Percentiles rank a stretch among this genome's conserved stretches.
Conservation (phyloP, 2,797 vertebrate species). For the Linurgus olivaceus region DNA sequence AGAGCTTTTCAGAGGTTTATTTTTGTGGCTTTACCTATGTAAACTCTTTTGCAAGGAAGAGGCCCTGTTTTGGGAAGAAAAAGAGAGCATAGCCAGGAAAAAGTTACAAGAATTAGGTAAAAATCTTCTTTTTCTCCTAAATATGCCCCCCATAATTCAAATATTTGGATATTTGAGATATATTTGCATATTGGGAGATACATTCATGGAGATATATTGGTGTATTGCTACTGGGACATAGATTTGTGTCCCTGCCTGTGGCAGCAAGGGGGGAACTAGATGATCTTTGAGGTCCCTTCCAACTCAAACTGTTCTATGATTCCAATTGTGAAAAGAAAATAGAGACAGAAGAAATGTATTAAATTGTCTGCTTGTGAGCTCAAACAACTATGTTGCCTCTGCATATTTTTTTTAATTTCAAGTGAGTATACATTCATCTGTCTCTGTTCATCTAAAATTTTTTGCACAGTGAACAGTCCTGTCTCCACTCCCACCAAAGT, state of each 20-base stretch:
- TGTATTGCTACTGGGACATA: not conserved
- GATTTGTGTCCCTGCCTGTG: accelerated
- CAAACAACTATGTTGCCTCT: not conserved
- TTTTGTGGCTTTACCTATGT: not conserved
- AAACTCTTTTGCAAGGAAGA: not conserved
- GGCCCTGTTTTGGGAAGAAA: not conserved
- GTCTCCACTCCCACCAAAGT: not conserved
- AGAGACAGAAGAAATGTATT: not conserved
- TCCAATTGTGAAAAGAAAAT: not conserved
- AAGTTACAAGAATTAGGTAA: not conserved
- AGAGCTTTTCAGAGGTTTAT: not conserved
- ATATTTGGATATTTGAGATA: not conserved
- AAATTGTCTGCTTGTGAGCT: not conserved
- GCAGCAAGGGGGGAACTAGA: not conserved
- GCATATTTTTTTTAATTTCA: not conserved
- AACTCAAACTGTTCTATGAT: not conserved
- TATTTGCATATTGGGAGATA: not conserved
- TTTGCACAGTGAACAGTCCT: not conserved
- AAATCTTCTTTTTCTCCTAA: not conserved
- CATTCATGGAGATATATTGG: not conserved
- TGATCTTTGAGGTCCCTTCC: not conserved
- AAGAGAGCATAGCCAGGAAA: not conserved
- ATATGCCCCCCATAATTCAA: not conserved
- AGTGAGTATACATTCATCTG: not conserved
- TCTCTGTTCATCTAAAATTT: not conserved